Conservation (phyloP, 2,797 vertebrate genomes). For the Phataginus tricuspis region DNA sequence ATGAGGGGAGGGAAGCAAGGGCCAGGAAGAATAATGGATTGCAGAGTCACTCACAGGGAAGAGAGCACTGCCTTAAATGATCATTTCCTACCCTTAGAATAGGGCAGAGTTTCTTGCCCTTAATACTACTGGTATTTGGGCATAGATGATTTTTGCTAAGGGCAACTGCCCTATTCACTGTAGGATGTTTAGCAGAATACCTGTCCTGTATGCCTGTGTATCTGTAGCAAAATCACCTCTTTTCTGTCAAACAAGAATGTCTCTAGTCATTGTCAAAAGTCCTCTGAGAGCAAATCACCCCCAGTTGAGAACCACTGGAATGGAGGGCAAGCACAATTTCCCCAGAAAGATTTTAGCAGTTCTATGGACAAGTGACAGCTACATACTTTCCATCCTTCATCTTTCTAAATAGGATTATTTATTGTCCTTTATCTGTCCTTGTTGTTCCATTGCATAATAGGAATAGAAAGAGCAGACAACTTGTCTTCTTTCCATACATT, state of each 20-base stretch:
- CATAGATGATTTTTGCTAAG: neutral
- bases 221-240: neutral
- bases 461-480: neutral
- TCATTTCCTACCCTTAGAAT: neutral
- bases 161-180: neutral
- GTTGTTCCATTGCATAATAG: neutral
- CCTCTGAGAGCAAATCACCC: rapidly evolving
- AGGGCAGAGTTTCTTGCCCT: neutral
- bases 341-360: neutral
- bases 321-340: neutral
- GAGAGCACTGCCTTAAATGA: neutral
- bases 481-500: neutral
- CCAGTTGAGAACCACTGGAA: neutral
- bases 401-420: neutral
- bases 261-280: neutral
- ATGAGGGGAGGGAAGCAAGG: neutral
- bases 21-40: neutral
- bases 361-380: neutral
- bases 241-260: neutral
- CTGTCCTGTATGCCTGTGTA: rapidly evolving
- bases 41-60: neutral
- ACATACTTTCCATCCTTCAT: neutral
- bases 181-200: neutral
- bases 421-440: neutral
- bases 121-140: neutral